These are phyloP conservation scores for Danionella cerebrum DNA, from an alignment of 2,113 vertebrate genomes.

Conservation along the genomic window DNA sequence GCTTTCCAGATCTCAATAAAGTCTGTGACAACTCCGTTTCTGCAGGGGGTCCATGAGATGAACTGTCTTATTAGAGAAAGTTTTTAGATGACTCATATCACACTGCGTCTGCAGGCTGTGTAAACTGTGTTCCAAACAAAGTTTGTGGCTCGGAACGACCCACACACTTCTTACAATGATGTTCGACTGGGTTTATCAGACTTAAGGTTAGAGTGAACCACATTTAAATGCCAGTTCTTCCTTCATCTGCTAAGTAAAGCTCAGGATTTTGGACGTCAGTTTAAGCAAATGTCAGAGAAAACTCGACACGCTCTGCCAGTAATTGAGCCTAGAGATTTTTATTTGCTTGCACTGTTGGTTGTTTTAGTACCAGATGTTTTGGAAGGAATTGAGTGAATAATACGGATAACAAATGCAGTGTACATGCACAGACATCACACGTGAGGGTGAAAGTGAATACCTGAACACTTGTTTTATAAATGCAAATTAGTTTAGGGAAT, in stretches of 20 bases:
- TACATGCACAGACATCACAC: background rate
- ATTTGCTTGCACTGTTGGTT: background rate
- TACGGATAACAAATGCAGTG: background rate
- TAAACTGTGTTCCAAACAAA: background rate
- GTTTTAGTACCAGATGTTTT: background rate
- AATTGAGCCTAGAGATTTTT: background rate
- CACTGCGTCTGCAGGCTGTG: conserved; percentile 18
- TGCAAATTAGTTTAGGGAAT: too few species aligned
- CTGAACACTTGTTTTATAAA: too few species aligned
- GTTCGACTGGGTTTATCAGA: background rate
- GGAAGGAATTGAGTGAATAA: background rate
- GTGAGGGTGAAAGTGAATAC: too few species aligned
- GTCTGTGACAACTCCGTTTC: conserved; percentile 44
- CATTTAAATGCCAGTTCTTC: conserved; percentile 14
- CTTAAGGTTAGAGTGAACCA: background rate
- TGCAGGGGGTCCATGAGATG: conserved; percentile 30
- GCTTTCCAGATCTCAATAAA: conserved; percentile 45
- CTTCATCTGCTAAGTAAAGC: conserved; percentile 8
- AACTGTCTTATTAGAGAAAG: conserved; percentile 33
- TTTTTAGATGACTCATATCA: conserved; percentile 42
- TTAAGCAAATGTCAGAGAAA: conserved; percentile 17
- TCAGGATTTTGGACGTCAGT: conserved; percentile 11
- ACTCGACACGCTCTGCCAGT: background rate
- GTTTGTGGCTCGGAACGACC: background rate
- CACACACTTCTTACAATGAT: background rate